Conservation (phyloP, 2,113 vertebrate species). For the Saccopteryx leptura region DNA sequence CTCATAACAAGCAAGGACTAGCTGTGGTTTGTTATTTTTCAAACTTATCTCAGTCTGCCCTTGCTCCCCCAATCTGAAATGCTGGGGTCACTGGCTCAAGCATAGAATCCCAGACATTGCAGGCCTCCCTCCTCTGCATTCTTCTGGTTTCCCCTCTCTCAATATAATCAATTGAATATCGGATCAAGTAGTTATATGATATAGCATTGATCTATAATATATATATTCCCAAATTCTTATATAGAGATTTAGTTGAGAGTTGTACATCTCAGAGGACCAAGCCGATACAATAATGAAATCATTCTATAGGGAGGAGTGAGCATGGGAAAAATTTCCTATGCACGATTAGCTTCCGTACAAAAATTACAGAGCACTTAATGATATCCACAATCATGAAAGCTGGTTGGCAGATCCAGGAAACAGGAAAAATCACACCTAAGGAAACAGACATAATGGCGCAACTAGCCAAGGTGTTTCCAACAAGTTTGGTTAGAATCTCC, state of each 20-base stretch:
- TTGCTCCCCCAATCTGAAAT: too few species aligned
- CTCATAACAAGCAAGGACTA: too few species aligned
- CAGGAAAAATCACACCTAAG: background rate
- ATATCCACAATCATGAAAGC: background rate
- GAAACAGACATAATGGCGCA: constrained; percentile 22
- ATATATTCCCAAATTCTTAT: background rate
- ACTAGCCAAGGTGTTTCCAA: background rate
- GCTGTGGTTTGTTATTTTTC: too few species aligned
- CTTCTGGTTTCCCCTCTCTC: too few species aligned
- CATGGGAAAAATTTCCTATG: background rate
- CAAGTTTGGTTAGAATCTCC: constrained; percentile 15
- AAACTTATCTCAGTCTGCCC: too few species aligned
- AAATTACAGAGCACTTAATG: constrained; percentile 1
- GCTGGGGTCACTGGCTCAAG: too few species aligned
- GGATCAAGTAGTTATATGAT: background rate
- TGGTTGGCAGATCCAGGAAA: background rate
- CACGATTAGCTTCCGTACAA: background rate
- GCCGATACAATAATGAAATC: background rate
- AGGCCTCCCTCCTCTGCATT: too few species aligned
- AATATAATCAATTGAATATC: background rate
- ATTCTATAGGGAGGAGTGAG: background rate
- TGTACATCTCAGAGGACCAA: background rate
- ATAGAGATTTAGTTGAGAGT: background rate
- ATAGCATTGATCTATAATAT: background rate
- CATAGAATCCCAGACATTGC: too few species aligned